A percentile compares a stretch with the other conserved stretches of the same genome.
Conservation (phyloP, 2,888 invertebrate species). For the Torymus texanus region DNA sequence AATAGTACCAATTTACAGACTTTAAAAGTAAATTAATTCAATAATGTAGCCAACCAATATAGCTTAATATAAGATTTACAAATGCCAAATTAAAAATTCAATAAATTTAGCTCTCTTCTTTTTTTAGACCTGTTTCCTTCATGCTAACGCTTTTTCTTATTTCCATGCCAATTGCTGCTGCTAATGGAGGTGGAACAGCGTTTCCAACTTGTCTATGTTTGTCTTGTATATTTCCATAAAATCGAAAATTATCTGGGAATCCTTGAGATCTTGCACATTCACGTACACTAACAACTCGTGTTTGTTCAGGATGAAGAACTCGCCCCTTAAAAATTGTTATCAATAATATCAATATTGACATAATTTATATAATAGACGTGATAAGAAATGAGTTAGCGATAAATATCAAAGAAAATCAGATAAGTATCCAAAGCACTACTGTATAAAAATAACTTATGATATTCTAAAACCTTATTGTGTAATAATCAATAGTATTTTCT, state of each 20-base stretch:
- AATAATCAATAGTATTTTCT: too few relatives aligned
- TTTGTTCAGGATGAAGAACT: slow-evolving; percentile 87
- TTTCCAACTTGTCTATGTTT: slow-evolving; percentile 91
- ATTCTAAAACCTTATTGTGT: too few relatives aligned
- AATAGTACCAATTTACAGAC: slow-evolving; percentile 36
- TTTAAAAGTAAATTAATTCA: slow-evolving; percentile 28
- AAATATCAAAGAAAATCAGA: background rate
- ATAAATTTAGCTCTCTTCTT: slow-evolving; percentile 26
- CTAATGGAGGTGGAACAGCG: slow-evolving; percentile 91
- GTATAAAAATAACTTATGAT: too few relatives aligned
- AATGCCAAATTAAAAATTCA: slow-evolving; percentile 1
- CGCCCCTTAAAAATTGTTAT: slow-evolving; percentile 77
- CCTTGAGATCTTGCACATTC: slow-evolving; percentile 93
- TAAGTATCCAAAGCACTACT: background rate
- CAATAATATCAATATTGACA: background rate
- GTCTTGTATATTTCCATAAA: slow-evolving; percentile 85
- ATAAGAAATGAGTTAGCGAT: too few relatives aligned
- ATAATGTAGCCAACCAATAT: slow-evolving; percentile 10
- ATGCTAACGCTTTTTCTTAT: slow-evolving; percentile 76
- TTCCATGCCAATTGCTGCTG: slow-evolving; percentile 85
- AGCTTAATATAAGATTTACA: slow-evolving; percentile 47
- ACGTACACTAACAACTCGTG: slow-evolving; percentile 88
- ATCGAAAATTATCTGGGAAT: slow-evolving; percentile 86
- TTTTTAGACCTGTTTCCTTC: slow-evolving; percentile 34
- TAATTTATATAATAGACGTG: background rate